Conservation (phyloP, 2,797 vertebrate species). For the Lacerta bilineata region DNA sequence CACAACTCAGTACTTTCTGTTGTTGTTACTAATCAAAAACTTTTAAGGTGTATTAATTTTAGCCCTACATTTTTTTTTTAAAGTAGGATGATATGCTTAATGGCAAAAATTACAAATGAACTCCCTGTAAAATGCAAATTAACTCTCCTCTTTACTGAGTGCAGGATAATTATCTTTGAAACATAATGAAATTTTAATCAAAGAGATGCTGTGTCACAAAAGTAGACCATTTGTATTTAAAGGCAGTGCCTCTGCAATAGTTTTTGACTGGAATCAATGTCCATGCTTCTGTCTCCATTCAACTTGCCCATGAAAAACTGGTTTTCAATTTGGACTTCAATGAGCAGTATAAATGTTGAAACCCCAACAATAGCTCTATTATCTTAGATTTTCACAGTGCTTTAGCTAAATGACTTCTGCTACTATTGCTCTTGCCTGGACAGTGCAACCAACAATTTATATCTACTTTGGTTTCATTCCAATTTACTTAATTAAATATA, state of each 20-base stretch:
- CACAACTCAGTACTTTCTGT: neutral
- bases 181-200: conserved; percentile 29
- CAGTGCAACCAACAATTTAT: conserved; percentile 41
- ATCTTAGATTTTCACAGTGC: neutral
- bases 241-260: neutral
- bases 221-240: conserved; percentile 15
- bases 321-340: conserved; percentile 23
- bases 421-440: conserved; percentile 31
- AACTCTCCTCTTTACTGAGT: conserved; percentile 3
- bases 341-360: conserved; percentile 19
- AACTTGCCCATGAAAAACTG: conserved; percentile 27
- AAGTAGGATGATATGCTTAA: conserved; percentile 5
- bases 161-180: conserved; percentile 17
- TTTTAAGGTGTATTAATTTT: neutral
- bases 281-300: conserved; percentile 42
- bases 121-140: conserved; percentile 19
- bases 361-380: conserved; percentile 30
- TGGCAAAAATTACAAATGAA: conserved; percentile 15
- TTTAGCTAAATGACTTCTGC: conserved; percentile 24
- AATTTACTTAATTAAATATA: conserved; percentile 61
- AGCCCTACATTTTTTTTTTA: neutral
- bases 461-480: conserved; percentile 41
- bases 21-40: neutral
- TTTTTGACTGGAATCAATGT: neutral
- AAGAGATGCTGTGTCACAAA: conserved; percentile 15